phyloP scores from a whole-genome alignment of 35 echinoderm and acorn worm species.

The Apostichopus parvimensis region DNA sequence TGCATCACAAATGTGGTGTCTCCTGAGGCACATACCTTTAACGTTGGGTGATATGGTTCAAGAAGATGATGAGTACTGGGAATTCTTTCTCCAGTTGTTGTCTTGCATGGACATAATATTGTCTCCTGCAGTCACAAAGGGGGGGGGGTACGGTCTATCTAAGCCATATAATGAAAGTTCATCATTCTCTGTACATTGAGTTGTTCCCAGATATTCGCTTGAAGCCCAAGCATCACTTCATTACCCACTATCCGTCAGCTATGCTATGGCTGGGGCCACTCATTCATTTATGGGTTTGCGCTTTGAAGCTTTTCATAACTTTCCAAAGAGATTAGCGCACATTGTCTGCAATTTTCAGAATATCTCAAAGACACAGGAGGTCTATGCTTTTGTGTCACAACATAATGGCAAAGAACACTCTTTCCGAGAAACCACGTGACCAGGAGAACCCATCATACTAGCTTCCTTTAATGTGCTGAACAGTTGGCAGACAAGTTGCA shows the following conservation, averaged over 20 bases:
- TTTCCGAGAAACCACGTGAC: conserved; percentile 32
- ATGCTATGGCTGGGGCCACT: conserved; percentile 37
- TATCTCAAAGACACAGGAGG: conserved; percentile 66
- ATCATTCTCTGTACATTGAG: conserved; percentile 22
- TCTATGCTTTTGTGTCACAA: conserved; percentile 66
- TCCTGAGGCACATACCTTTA: conserved; percentile 46
- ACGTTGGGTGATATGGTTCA: conserved; percentile 60
- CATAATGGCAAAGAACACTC: conserved; percentile 14
- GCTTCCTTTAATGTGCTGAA: conserved; percentile 43
- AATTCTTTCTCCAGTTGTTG: conserved; percentile 34
- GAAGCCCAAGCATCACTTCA: conserved; percentile 63
- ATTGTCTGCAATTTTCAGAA: conserved; percentile 79
- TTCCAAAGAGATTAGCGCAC: conserved; percentile 40
- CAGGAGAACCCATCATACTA: conserved; percentile 44
- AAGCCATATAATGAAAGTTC: conserved; percentile 53
- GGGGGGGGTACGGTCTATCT: conserved; percentile 25
- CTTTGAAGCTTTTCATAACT: conserved; percentile 64
- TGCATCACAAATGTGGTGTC: conserved; percentile 61
- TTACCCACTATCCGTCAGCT: conserved; percentile 46
- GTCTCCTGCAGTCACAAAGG: conserved; percentile 36
- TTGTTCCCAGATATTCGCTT: conserved; percentile 30
- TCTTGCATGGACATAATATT: conserved; percentile 67
- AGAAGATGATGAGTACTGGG: conserved; percentile 51
- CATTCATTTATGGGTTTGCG: conserved; percentile 56
- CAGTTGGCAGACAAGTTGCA: neutral